Base-by-base conservation (phyloP, 2,888 invertebrate genomes). In the Eudasyphora cyanicolor region DNA sequence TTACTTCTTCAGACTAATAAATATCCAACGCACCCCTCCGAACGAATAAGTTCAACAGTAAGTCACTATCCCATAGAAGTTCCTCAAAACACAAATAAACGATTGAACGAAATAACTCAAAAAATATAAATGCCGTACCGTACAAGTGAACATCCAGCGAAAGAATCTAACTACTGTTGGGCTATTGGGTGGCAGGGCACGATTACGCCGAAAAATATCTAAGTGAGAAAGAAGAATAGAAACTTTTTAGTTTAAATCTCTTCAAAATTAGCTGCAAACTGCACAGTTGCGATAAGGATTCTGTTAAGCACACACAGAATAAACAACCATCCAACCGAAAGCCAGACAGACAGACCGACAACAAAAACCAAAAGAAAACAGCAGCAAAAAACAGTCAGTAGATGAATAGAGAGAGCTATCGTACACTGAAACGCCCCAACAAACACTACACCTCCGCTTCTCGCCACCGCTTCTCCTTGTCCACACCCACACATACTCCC, bases 191-290 rank as follows among this genome's bases (percentile, higher is more conserved):
- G 38, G 42, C 67, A 14, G 42, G 42, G 67, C 24, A n/a, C 67
- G 67, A 67, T 67, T 67, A 67, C 67, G 21, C 38, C n/a, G n/a
- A 67, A 67, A 67, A 60, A 60, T 32, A 60, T 60, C 29, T 24
- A 67, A 67, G 38, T 67, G 67, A 67, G 67, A 67, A 67, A 42
- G 67, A 67, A 67, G 67, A 67, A 67, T 67, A 21, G n/a, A 67
- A 67, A 67, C 67, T 67, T 67, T 67, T 67, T 67, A 67, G 67
- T 85, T 82, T 84, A 86, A 86, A 86, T 86, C 86, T 86, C 82
- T 86, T 67, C 80, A 79, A 85, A 86, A 86, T 86, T 86, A 86
- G 85, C 86, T 85, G 85, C 84, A 80, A 84, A 86, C 82, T 84
- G 85, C 79, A 74, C 62, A 69, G 69, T 70, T 73, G 78, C 84